phyloP scores from a whole-genome alignment of 2,797 vertebrate species.

The Typhlichthys subterraneus region DNA sequence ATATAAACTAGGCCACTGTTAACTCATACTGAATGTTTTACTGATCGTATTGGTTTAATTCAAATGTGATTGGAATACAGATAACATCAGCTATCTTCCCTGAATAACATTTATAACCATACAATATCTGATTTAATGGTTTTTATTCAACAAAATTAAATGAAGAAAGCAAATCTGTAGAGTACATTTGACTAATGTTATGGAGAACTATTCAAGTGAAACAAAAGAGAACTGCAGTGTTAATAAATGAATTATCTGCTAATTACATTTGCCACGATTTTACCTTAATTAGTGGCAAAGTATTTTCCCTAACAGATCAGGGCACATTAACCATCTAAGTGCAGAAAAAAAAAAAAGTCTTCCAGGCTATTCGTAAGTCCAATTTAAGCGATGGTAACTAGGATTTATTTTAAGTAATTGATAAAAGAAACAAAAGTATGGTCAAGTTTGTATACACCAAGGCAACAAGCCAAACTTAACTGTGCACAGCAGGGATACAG shows the following conservation, averaged over 20 bases:
- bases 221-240: too few species aligned
- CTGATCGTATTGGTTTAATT: not conserved
- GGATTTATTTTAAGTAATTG: not conserved
- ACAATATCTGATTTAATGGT: constrained; percentile 13
- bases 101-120: constrained; percentile 26
- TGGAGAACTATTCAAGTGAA: not conserved
- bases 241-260: too few species aligned
- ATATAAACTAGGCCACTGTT: constrained; percentile 53
- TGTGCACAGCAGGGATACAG: constrained; percentile 5
- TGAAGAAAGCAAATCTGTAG: not conserved
- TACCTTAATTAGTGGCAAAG: not conserved
- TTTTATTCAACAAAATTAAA: constrained; percentile 22
- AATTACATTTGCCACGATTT: too few species aligned
- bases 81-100: constrained; percentile 39
- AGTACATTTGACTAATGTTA: too few species aligned
- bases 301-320: not conserved
- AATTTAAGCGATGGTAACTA: not conserved
- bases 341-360: too few species aligned
- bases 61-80: constrained; percentile 23
- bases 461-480: constrained; percentile 2
- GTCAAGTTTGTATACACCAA: constrained; percentile 4
- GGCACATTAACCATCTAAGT: too few species aligned
- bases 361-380: too few species aligned
- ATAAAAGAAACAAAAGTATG: not conserved
- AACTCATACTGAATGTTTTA: not conserved